Conservation (phyloP, 2,888 invertebrate species). For the Panzeria rudis region DNA sequence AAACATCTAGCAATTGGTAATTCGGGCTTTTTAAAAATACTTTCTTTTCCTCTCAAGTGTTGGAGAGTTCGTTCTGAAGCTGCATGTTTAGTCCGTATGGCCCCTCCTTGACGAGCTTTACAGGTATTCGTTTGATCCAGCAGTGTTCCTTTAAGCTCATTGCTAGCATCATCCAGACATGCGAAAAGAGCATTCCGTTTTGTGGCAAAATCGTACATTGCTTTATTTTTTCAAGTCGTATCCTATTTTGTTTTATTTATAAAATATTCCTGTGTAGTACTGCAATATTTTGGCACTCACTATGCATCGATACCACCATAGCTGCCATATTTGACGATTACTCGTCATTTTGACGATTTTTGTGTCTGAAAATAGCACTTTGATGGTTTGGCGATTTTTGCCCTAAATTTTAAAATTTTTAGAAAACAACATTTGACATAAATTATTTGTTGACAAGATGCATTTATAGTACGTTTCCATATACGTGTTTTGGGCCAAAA, state of each 20-base stretch:
- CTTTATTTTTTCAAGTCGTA: constrained; percentile 61
- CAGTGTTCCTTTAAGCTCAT: constrained; percentile 83
- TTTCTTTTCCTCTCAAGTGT: constrained; percentile 85
- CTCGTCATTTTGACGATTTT: too few relatives aligned
- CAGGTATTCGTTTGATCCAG: constrained; percentile 80
- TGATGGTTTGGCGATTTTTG: too few relatives aligned
- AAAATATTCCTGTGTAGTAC: background rate
- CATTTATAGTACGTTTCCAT: too few relatives aligned
- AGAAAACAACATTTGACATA: too few relatives aligned
- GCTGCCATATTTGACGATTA: too few relatives aligned
- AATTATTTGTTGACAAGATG: too few relatives aligned
- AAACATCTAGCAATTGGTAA: constrained; percentile 86
- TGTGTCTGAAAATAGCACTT: too few relatives aligned
- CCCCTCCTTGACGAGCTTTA: constrained; percentile 79
- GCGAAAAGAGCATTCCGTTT: constrained; percentile 89
- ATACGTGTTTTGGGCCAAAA: too few relatives aligned
- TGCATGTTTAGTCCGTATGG: constrained; percentile 61
- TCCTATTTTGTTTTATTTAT: background rate
- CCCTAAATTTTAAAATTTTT: too few relatives aligned
- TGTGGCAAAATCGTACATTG: constrained; percentile 84
- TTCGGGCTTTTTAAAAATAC: constrained; percentile 91
- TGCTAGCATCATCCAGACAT: constrained; percentile 87
- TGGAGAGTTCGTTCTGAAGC: constrained; percentile 74
- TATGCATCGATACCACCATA: background rate
- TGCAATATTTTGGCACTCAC: background rate